phyloP scores from a whole-genome alignment of 2,888 invertebrate genomes.

The Eristalis intricaria region DNA sequence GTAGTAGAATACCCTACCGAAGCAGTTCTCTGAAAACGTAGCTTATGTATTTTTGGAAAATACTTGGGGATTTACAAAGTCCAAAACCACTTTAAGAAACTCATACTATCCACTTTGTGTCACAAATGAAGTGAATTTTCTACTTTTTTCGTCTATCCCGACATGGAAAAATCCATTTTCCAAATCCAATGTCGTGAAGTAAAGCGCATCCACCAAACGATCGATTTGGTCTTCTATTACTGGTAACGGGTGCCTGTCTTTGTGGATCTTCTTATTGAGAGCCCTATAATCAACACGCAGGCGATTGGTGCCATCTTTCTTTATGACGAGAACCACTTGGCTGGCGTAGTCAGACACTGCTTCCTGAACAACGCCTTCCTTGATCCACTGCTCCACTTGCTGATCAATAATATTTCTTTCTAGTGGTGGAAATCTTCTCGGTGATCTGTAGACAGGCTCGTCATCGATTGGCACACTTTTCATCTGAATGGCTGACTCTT shows the following conservation, averaged over 20 bases:
- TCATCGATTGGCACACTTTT: slow-evolving; percentile 46
- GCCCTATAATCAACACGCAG: slow-evolving; percentile 71
- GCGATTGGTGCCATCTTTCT: slow-evolving; percentile 63
- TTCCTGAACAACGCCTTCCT: slow-evolving; percentile 16
- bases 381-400: slow-evolving; percentile 28
- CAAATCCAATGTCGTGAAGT: too few relatives aligned
- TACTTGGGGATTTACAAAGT: slow-evolving; percentile 73
- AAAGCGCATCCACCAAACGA: too few relatives aligned
- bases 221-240: not conserved
- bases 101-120: slow-evolving; percentile 74
- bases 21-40: slow-evolving; percentile 22
- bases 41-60: slow-evolving; percentile 72
- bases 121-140: slow-evolving; percentile 74
- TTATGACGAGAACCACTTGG: slow-evolving; percentile 22
- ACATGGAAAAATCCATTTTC: not conserved
- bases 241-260: too few relatives aligned
- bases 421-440: slow-evolving; percentile 39
- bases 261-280: slow-evolving; percentile 61
- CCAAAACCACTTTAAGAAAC: slow-evolving; percentile 75
- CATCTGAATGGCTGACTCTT: slow-evolving; percentile 36
- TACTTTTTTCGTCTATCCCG: slow-evolving; percentile 65
- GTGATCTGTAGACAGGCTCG: slow-evolving; percentile 30
- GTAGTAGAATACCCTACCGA: slow-evolving; percentile 11
- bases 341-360: too few relatives aligned
- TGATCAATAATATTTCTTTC: slow-evolving; percentile 32